Evolutionary conservation across 2,113 vertebrate species (phyloP), one percentile per base, ranked within the genome.

Genomic region (Pterocles burchelli): DNA sequence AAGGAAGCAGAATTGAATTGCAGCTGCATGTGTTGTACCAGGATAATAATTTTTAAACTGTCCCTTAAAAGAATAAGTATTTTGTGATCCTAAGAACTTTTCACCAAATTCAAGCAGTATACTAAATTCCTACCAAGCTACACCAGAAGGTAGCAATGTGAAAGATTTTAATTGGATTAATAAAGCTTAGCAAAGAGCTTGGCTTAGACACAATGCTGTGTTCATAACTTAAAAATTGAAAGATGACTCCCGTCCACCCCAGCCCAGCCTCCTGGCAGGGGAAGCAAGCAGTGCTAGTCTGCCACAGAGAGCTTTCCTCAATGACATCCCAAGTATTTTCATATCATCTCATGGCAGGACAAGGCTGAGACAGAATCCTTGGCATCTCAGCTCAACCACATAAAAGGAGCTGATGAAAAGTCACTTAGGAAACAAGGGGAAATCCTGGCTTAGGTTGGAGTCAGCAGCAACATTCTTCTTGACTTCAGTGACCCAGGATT

Each of bases 1-100:
- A 81, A 97, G 68, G 67, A 86, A 88, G 34, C 79, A 57, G 51
- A 41, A 54, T 49, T 98, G 97, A 98, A 71, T 98, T 98, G 96
- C 96, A 97, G 96, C 89, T 84, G 33, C 95, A 92, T 70, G 67
- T 97, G 93, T 70, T 61, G 7, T 48, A 76, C 36, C 59, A 31
- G 67, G 57, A 61, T 54, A 87, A 91, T 67, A 82, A 5, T 83
- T 93, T 76, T 58, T 76, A 71, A 94, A 81, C 6, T 31, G 16
- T 73, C 46, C 49, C 79, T 52, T 63, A 34, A 81, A 93, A 95
- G 43, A 93, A 38, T 34, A 86, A 89, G 18, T 88, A 31, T 66
- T 83, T 88, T 81, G 13, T 75, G 59, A 72, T 78, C 36, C 67
- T 71, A 38, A 90, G 88, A 58, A 13, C 59, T 86, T 81, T 70